These are phyloP conservation scores for Macaria liturata DNA, from an alignment of 2,888 invertebrate species.

Conservation along the genomic window DNA sequence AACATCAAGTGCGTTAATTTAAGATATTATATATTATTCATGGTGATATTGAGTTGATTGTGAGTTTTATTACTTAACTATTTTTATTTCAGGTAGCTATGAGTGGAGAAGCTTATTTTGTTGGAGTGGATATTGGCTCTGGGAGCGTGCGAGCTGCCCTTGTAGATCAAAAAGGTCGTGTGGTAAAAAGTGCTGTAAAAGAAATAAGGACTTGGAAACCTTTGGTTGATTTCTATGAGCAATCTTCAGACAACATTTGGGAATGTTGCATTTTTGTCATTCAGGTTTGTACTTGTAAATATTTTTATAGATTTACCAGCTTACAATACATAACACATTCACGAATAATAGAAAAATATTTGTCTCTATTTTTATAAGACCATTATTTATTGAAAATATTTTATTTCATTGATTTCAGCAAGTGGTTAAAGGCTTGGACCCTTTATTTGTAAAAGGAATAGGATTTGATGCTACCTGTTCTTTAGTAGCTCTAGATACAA, in stretches of 20 bases:
- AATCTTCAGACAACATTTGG: constrained; percentile 96
- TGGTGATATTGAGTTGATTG: too few species aligned
- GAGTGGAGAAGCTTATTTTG: constrained; percentile 79
- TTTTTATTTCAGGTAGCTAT: constrained; percentile 28
- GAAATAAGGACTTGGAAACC: constrained; percentile 91
- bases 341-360: too few species aligned
- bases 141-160: constrained; percentile 94
- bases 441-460: constrained; percentile 88
- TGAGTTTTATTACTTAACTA: too few species aligned
- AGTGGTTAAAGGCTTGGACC: constrained; percentile 80
- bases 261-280: constrained; percentile 87
- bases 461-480: constrained; percentile 99
- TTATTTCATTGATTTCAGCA: constrained; percentile 71
- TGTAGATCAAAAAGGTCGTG: constrained; percentile 86
- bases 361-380: too few species aligned
- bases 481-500: constrained; percentile 89
- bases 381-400: constrained; percentile 35
- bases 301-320: too few species aligned
- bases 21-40: too few species aligned
- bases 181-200: constrained; percentile 85
- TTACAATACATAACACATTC: too few species aligned
- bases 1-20: too few species aligned
- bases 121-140: constrained; percentile 97
- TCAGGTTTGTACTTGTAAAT: constrained; percentile 80
- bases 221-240: constrained; percentile 91